Conservation (phyloP, 2,888 invertebrate genomes). For the Cheilosia vulpina region DNA sequence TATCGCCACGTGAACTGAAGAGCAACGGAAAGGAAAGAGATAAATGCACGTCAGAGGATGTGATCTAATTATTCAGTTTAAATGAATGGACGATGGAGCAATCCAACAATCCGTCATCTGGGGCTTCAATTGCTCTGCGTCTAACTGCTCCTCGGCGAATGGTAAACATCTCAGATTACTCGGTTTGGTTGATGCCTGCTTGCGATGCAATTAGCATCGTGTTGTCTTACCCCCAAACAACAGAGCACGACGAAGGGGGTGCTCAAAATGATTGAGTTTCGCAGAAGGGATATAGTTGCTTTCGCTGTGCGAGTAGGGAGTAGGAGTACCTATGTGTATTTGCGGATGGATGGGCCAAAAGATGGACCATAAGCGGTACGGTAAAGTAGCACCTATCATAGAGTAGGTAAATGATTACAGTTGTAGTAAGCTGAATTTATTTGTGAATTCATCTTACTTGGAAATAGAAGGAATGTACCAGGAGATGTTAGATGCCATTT, state of each 20-base stretch:
- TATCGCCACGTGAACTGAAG: conserved; percentile 42
- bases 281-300: conserved; percentile 21
- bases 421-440: neutral
- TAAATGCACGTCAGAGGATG: conserved; percentile 2
- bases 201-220: conserved; percentile 53
- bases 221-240: conserved; percentile 9
- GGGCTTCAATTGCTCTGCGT: conserved; percentile 22
- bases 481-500: neutral
- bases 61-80: conserved; percentile 62
- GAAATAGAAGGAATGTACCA: neutral
- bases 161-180: conserved; percentile 56
- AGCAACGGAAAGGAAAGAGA: neutral
- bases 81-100: conserved; percentile 42
- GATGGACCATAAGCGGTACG: conserved; percentile 14
- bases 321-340: neutral
- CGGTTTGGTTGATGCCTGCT: conserved; percentile 14
- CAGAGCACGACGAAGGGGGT: neutral
- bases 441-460: conserved; percentile 37
- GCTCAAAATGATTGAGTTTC: conserved; percentile 3
- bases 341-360: conserved; percentile 7
- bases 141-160: conserved; percentile 26
- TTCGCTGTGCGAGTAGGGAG: neutral
- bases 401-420: conserved; percentile 32
- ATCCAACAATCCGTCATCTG: conserved; percentile 36
- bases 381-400: conserved; percentile 7